Percentiles rank a stretch among this genome's conserved stretches.
These are phyloP conservation scores for rabbit (Oryctolagus cuniculus) DNA, from an alignment of 2,113 vertebrate species.

Conservation along the genomic window mOryCun1.1 NC_091435.1:24971001-24971500, in stretches of 20 bases:
- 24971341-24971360: background rate
- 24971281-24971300: background rate
- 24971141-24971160: too few species aligned
- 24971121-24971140: too few species aligned
- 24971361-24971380: background rate
- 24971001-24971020: too few species aligned
- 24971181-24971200: too few species aligned
- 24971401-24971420: background rate
- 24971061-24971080: too few species aligned
- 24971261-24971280: background rate
- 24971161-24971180: too few species aligned
- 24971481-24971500: background rate
- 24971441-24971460: background rate
- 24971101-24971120: too few species aligned
- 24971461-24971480: rapidly evolving
- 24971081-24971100: too few species aligned
- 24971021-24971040: too few species aligned
- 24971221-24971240: too few species aligned
- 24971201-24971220: too few species aligned
- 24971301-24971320: background rate
- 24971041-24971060: too few species aligned
- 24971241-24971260: background rate
- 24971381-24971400: background rate
- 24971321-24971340: background rate
- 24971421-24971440: background rate